A percentile compares a stretch with the other conserved stretches of the same genome.
phyloP scores from a whole-genome alignment of 2,797 vertebrate species.

The Vireo griseus region DNA sequence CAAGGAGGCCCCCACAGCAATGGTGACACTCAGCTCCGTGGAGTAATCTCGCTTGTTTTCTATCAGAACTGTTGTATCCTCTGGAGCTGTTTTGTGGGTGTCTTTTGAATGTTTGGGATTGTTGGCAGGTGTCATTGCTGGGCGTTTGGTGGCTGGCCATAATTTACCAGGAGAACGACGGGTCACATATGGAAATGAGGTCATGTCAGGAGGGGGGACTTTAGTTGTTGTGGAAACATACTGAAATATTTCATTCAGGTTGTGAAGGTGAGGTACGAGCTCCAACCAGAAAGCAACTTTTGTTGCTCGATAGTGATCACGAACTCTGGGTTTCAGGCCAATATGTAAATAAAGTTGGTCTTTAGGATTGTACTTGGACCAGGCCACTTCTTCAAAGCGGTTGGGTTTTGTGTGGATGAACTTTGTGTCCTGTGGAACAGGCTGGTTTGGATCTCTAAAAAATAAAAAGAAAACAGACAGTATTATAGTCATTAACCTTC shows the following conservation, averaged over 20 bases:
- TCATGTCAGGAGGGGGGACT: slow-evolving; percentile 92
- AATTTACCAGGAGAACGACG: slow-evolving; percentile 87
- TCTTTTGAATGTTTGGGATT: slow-evolving; percentile 88
- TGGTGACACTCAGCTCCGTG: slow-evolving; percentile 92
- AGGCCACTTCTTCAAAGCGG: slow-evolving; percentile 95
- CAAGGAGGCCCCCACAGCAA: slow-evolving; percentile 89
- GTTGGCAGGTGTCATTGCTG: slow-evolving; percentile 85
- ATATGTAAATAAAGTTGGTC: slow-evolving; percentile 96
- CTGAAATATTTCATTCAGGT: slow-evolving; percentile 94
- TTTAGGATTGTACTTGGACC: slow-evolving; percentile 97
- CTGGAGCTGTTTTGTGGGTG: slow-evolving; percentile 80
- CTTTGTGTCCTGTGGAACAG: slow-evolving; percentile 95
- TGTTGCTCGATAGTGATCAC: slow-evolving; percentile 93
- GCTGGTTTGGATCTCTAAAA: slow-evolving; percentile 91
- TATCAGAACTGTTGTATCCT: slow-evolving; percentile 87
- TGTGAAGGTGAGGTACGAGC: slow-evolving; percentile 92
- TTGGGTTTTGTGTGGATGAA: slow-evolving; percentile 98
- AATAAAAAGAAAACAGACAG: not conserved
- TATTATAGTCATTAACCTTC: not conserved
- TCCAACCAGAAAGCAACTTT: slow-evolving; percentile 98
- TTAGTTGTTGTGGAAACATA: slow-evolving; percentile 95
- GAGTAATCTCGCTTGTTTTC: slow-evolving; percentile 94
- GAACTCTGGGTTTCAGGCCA: slow-evolving; percentile 91
- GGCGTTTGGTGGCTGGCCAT: slow-evolving; percentile 95
- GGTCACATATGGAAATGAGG: slow-evolving; percentile 89